Base-by-base conservation (phyloP, 2,888 invertebrate genomes). In the Rosalia funebris region DNA sequence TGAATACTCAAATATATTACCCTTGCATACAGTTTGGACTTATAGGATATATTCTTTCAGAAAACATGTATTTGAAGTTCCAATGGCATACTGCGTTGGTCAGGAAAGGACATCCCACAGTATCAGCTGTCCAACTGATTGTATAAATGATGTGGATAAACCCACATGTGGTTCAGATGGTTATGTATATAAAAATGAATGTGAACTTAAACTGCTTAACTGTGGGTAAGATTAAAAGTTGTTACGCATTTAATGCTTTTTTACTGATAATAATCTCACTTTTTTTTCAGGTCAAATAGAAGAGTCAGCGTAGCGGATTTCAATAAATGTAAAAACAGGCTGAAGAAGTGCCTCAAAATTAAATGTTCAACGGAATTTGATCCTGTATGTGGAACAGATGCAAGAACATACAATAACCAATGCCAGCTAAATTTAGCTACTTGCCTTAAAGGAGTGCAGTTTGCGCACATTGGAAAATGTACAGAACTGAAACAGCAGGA, bases 61-160 rank as follows among this genome's bases (percentile, higher is more conserved):
- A 37, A 94, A 94, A 79, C 95, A 95, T 81, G 93, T 95, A 7
- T 95, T 94, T 79, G 95, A 95, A 83, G 93, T 95, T 10, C 95
- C 95, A 0, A 91, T 95, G 87, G 91, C 94, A 9, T 93, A 91
- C 82, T 95, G 95, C 79, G 88, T 91, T 63, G 88, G 91, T 0
- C 83, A 85, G 75, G 93, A 93, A 76, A 83, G 91, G 57, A 91
- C 90, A 0, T 87, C 89, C 1, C 81, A 83, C 60, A 81, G 84
- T 16, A 79, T 82, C 4, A 84, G 84, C 11, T 94, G 93, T 73
- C 90, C 93, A 0, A 86, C 89, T 0, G 89, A 89, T 71, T 95
- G 94, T 75, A 83, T 83, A 9, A 87, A 85, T n/a, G 89, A 90
- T 75, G 86, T 87, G 63, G 89, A 91, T 73, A 86, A 87, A 60